A percentile compares a stretch with the other conserved stretches of the same genome.
Conservation (phyloP, 1,140 invertebrate species). For the Drosophila tani region DNA sequence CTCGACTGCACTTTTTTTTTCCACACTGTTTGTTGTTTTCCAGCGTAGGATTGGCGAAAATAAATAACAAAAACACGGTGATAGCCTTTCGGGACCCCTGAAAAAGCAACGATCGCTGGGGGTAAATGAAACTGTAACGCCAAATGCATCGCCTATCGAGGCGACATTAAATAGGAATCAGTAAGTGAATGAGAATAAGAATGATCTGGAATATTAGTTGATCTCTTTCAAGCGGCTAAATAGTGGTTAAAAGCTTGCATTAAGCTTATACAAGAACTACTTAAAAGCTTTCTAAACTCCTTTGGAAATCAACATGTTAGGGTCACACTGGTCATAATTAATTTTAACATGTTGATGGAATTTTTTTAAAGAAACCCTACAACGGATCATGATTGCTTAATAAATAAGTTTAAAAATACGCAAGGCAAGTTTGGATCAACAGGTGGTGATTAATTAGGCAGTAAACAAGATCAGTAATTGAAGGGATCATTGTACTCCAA, state of each 20-base stretch:
- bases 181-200: not conserved
- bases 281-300: no score
- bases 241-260: not conserved
- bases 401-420: no score
- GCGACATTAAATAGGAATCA: not conserved
- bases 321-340: no score
- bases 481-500: constrained; percentile 10
- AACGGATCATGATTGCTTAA: no score
- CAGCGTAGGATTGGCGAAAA: constrained; percentile 15
- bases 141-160: constrained; percentile 20
- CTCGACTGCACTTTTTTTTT: constrained; percentile 20
- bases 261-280: not conserved
- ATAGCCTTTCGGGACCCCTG: constrained; percentile 44
- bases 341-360: no score
- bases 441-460: constrained; percentile 18
- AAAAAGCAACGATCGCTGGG: constrained; percentile 35
- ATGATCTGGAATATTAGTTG: constrained; percentile 17
- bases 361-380: no score
- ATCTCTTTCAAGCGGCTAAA: not conserved
- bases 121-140: constrained; percentile 42
- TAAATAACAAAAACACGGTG: constrained; percentile 52
- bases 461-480: constrained; percentile 11
- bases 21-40: constrained; percentile 31
- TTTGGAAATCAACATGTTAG: no score
- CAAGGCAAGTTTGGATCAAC: not conserved